A percentile compares a stretch with the other conserved stretches of the same genome.
These are phyloP conservation scores for Drosophila limbata DNA, from an alignment of 2,888 invertebrate species.

Conservation along the genomic window DNA sequence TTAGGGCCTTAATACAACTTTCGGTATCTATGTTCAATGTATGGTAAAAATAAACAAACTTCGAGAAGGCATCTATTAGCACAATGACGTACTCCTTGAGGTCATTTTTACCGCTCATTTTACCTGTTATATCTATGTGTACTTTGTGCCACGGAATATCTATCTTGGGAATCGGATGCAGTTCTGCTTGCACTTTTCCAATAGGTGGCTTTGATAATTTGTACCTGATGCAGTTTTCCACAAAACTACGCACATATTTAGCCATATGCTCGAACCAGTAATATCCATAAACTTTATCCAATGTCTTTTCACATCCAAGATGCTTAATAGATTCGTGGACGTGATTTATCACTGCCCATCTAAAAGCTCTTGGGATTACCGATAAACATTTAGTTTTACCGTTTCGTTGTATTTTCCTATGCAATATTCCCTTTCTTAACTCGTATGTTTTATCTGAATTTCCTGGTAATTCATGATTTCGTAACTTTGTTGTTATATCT, in stretches of 20 bases:
- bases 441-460: not conserved
- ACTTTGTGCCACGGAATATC: slow-evolving; percentile 12
- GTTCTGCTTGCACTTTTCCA: slow-evolving; percentile 6
- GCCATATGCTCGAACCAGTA: slow-evolving; percentile 2
- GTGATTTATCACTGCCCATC: slow-evolving; percentile 10
- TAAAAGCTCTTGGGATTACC: slow-evolving; percentile 9
- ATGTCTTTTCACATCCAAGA: slow-evolving; percentile 9
- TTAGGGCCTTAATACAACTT: slow-evolving; percentile 2
- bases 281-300: not conserved
- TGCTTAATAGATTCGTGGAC: slow-evolving; percentile 8
- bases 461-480: slow-evolving; percentile 4
- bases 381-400: slow-evolving; percentile 1
- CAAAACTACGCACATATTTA: not conserved
- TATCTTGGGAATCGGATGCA: slow-evolving; percentile 11
- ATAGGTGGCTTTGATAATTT: slow-evolving; percentile 7
- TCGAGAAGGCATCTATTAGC: no score
- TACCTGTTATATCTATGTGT: no score
- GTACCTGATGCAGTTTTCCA: no score
- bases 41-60: slow-evolving; percentile 11
- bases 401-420: not conserved
- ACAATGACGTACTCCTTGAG: slow-evolving; percentile 6
- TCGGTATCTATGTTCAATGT: slow-evolving; percentile 12
- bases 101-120: slow-evolving; percentile 13
- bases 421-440: not conserved
- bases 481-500: not conserved